These are phyloP conservation scores for Caenorhabditis japonica DNA, from an alignment of 2,888 invertebrate species.

Conservation along the genomic window DNA sequence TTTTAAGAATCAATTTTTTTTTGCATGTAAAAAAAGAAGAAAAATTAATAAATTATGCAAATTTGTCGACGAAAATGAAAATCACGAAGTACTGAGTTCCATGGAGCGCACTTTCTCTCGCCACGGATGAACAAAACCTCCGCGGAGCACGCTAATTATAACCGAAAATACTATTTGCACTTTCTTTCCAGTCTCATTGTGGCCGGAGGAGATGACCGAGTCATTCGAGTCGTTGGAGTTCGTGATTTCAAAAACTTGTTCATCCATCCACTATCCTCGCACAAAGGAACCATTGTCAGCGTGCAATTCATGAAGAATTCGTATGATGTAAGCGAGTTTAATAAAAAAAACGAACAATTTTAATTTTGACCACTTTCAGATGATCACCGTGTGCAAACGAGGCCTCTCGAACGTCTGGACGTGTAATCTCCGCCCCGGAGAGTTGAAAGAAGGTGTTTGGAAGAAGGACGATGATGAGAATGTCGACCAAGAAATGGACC, in stretches of 20 bases:
- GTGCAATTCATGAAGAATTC: constrained; percentile 90
- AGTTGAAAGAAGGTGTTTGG: constrained; percentile 57
- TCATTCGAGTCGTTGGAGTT: constrained; percentile 85
- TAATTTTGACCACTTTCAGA: constrained; percentile 56
- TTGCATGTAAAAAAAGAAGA: too few relatives aligned
- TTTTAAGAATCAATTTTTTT: too few relatives aligned
- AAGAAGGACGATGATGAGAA: constrained; percentile 46
- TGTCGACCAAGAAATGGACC: constrained; percentile 31
- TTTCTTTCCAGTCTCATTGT: constrained; percentile 82
- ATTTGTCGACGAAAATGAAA: too few relatives aligned
- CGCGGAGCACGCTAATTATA: too few relatives aligned
- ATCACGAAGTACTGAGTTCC: too few relatives aligned
- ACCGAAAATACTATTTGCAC: too few relatives aligned
- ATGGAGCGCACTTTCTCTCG: too few relatives aligned
- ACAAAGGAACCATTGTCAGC: constrained; percentile 87
- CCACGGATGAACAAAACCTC: too few relatives aligned
- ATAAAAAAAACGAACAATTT: neutral
- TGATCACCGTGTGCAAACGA: constrained; percentile 69
- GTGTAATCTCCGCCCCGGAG: constrained; percentile 60
- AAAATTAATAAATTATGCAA: too few relatives aligned
- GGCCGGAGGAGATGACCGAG: constrained; percentile 91
- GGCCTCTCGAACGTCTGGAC: constrained; percentile 70
- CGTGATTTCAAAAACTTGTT: constrained; percentile 85
- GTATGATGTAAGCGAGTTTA: constrained; percentile 82
- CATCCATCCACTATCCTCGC: constrained; percentile 86